phyloP scores from a whole-genome alignment of 2,113 vertebrate species.

The Psephotus haematonotus region DNA sequence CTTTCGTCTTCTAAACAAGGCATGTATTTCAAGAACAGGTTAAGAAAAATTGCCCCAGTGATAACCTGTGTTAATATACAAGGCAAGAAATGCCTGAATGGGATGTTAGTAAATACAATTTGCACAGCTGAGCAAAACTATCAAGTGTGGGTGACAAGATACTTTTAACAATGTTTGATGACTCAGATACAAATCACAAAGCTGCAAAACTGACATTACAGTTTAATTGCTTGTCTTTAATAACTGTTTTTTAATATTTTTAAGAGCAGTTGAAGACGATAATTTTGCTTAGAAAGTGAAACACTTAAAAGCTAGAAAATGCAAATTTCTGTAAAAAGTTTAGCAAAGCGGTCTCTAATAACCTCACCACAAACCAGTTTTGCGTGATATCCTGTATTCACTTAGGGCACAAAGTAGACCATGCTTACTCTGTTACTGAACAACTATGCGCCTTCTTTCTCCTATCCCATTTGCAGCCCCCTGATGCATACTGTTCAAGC shows the following conservation, averaged over 20 bases:
- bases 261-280: background rate
- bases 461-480: background rate
- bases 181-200: background rate
- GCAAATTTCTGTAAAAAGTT: background rate
- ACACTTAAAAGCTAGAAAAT: background rate
- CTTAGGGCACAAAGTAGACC: background rate
- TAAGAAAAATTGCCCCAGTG: background rate
- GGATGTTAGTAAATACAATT: background rate
- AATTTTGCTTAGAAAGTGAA: background rate
- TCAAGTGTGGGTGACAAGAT: background rate
- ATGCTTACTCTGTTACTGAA: background rate
- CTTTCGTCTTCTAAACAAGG: background rate
- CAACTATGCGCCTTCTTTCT: background rate
- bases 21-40: background rate
- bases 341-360: background rate
- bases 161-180: background rate
- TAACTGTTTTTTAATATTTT: background rate
- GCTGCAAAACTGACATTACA: background rate
- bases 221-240: background rate
- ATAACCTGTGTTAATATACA: background rate
- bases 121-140: background rate
- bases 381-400: background rate
- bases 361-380: background rate
- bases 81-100: background rate
- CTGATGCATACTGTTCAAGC: background rate